These are phyloP conservation scores for Catharus bicknelli DNA, from an alignment of 2,113 vertebrate species.

Conservation along the genomic window DNA sequence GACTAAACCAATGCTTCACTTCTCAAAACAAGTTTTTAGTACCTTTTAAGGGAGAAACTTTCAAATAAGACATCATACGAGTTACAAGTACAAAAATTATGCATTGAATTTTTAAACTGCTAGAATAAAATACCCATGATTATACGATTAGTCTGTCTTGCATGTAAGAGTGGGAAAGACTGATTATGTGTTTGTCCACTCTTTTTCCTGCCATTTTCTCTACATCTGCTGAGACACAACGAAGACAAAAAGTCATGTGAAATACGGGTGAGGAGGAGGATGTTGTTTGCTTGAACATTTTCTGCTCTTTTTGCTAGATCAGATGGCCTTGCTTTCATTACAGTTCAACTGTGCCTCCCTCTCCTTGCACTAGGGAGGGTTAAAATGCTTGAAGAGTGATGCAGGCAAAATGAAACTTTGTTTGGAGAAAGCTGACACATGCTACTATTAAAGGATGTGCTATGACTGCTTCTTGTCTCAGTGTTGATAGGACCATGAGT, in stretches of 20 bases:
- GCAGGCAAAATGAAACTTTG: background rate
- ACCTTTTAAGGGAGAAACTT: constrained; percentile 50
- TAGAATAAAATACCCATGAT: background rate
- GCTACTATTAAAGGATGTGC: background rate
- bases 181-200: background rate
- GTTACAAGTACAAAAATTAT: background rate
- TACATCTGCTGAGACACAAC: background rate
- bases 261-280: background rate
- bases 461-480: background rate
- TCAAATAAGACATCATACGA: background rate
- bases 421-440: background rate
- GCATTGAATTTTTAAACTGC: background rate
- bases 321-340: background rate
- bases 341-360: background rate
- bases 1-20: constrained; percentile 12
- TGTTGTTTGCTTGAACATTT: background rate
- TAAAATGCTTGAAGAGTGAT: background rate
- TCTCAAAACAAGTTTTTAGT: constrained; percentile 26
- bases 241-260: background rate
- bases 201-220: background rate
- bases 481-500: background rate
- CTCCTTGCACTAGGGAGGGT: background rate
- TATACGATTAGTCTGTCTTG: background rate
- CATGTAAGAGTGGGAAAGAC: background rate
- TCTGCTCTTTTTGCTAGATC: background rate